These are phyloP conservation scores for Tridacna crocea DNA, from an alignment of 2,888 invertebrate species.

Conservation along the genomic window DNA sequence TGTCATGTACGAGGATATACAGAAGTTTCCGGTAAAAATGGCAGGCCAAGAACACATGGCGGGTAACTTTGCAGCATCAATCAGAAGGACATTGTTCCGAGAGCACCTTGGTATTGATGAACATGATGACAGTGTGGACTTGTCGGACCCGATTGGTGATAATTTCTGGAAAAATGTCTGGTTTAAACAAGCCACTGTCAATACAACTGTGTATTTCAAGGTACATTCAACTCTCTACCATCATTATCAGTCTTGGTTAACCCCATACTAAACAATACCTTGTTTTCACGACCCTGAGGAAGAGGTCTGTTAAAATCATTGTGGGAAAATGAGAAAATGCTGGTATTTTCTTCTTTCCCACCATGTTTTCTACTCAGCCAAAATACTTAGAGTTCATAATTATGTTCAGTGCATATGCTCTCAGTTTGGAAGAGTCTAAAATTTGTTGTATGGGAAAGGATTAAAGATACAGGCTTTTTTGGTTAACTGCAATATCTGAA, in stretches of 20 bases:
- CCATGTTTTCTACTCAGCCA: no score
- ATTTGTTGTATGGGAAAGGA: no score
- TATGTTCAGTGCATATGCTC: no score
- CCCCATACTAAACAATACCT: no score
- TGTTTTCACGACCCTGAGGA: no score
- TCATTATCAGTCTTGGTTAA: background rate
- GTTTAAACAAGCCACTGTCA: conserved; percentile 91
- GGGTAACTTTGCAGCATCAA: conserved; percentile 93
- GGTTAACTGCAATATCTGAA: no score
- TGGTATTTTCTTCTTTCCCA: no score
- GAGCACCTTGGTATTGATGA: conserved; percentile 94
- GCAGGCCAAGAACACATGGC: conserved; percentile 92
- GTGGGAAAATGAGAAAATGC: no score
- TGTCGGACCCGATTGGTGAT: conserved; percentile 92
- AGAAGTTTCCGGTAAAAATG: conserved; percentile 87
- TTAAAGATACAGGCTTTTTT: no score
- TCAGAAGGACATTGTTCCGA: conserved; percentile 93
- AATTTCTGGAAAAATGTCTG: conserved; percentile 94
- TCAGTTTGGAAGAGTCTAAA: no score
- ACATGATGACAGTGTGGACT: conserved; percentile 85
- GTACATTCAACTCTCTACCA: conserved; percentile 80
- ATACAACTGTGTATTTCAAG: conserved; percentile 95
- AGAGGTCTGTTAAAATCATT: no score
- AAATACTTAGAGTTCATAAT: no score
- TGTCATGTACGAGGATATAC: conserved; percentile 91